Evolutionary conservation across 1,140 invertebrate species (phyloP).

Genomic region (Phenacoccus solenopsis): DNA sequence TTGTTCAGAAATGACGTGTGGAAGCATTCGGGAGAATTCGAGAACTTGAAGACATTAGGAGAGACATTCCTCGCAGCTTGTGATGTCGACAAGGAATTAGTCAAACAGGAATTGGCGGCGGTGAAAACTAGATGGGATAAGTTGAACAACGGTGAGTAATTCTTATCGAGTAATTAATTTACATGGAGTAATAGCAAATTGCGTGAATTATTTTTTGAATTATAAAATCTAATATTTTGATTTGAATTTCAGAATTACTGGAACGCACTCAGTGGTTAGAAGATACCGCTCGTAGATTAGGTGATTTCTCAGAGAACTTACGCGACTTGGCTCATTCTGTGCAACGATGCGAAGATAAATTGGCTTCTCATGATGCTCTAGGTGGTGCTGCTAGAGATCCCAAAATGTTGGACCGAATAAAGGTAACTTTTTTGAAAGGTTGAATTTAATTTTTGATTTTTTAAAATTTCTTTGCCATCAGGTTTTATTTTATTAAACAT

Average conservation of each 20-base stretch:
- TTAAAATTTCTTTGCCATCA: neutral
- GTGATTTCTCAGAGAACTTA: conserved; percentile 73
- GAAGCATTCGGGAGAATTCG: conserved; percentile 83
- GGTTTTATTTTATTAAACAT: too few species aligned
- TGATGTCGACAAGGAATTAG: conserved; percentile 79
- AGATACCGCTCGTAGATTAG: conserved; percentile 64
- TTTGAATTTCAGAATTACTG: conserved; percentile 35
- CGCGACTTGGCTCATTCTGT: conserved; percentile 68
- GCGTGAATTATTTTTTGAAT: too few species aligned
- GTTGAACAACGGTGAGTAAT: conserved; percentile 65
- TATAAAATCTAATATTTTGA: conserved; percentile 19
- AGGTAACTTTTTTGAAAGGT: conserved; percentile 34
- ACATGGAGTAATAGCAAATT: too few species aligned
- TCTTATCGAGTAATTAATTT: neutral
- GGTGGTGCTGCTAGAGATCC: conserved; percentile 66
- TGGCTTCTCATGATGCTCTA: conserved; percentile 64
- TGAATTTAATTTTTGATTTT: neutral
- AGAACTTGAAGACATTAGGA: conserved; percentile 69
- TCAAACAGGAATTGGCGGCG: conserved; percentile 63
- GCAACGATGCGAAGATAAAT: conserved; percentile 73
- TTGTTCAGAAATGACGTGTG: conserved; percentile 83
- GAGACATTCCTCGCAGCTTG: conserved; percentile 74
- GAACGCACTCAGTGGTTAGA: conserved; percentile 65
- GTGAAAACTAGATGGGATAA: conserved; percentile 82
- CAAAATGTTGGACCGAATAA: conserved; percentile 68